Evolutionary conservation across 2,797 vertebrate genomes (phyloP).

Genomic region (Ataeniobius toweri): DNA sequence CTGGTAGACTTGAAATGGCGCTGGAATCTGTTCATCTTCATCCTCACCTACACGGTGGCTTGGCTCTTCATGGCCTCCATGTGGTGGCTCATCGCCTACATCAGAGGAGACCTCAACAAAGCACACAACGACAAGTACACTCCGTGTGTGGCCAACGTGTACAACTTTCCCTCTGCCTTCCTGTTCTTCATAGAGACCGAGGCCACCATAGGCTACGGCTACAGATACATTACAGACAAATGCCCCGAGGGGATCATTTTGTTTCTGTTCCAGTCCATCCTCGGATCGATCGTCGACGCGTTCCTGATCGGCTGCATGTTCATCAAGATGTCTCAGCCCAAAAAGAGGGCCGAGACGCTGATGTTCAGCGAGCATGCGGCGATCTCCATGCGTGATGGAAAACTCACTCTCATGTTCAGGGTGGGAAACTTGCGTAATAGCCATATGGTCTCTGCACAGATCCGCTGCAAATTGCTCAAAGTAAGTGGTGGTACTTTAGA

Average conservation of each 20-base stretch:
- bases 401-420: slow-evolving; percentile 98
- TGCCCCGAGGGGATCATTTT: slow-evolving; percentile 99
- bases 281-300: slow-evolving; percentile 97
- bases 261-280: slow-evolving; percentile 97
- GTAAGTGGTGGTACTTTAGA: slow-evolving; percentile 78
- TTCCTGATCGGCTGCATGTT: slow-evolving; percentile 99
- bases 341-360: slow-evolving; percentile 96
- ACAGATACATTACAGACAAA: slow-evolving; percentile 98
- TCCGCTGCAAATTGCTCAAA: slow-evolving; percentile 98
- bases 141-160: slow-evolving; percentile 97
- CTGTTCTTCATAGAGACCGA: slow-evolving; percentile 98
- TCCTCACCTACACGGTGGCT: slow-evolving; percentile 97
- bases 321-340: slow-evolving; percentile 99
- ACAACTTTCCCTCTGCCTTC: slow-evolving; percentile 98
- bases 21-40: slow-evolving; percentile 98
- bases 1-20: slow-evolving; percentile 99
- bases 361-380: slow-evolving; percentile 98
- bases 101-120: slow-evolving; percentile 91
- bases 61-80: slow-evolving; percentile 99
- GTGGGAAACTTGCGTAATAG: slow-evolving; percentile 98
- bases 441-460: slow-evolving; percentile 99
- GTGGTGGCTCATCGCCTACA: slow-evolving; percentile 99
- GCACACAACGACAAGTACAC: slow-evolving; percentile 95
- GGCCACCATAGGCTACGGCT: slow-evolving; percentile 97
- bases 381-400: slow-evolving; percentile 97